Base-by-base conservation (phyloP, 2,888 invertebrate genomes). In the Tachystola acroxantha region DNA sequence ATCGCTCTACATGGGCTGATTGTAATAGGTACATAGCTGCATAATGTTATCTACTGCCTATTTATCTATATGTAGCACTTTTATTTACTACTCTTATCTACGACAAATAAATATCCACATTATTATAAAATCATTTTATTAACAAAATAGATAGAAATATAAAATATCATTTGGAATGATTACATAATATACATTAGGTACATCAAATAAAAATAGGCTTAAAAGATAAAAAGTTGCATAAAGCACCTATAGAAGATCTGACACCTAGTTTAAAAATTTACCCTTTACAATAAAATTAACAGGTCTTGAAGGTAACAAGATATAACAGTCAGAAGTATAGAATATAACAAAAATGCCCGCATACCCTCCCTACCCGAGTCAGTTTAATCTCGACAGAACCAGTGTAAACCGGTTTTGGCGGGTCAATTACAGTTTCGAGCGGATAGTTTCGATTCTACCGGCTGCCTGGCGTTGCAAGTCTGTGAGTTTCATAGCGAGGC, bases 401-500 rank as follows among this genome's bases (percentile, higher is more conserved):
- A 48, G 50, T 48, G 44, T 14, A 10, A 46, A 53, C 62, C 48
- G 46, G 53, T 55, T 48, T 11, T 3, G 34, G 6, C 25, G 29
- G 24, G 13, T 20, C 14, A 33, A 56, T 91, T 93, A 95, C 65
- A 96, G 77, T 76, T 93, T 95, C 2, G 95, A 88, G 36, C 93
- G 89, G 37, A 95, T 84, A 12, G 90, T 80, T 22, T 93, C 94
- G 56, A 95, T 94, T 59, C 93, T 91, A 26, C 89, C 88, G 2
- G 92, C 89, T 0, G 94, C 94, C 4, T 91, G 89, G 40, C 91
- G 90, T 60, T 96, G 95, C 44, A 97, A 73, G 48, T 96, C 95
- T 11, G 94, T 92, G 39, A 99, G 82, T 72, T 97, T 98, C 94
- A 98, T 94, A 1, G 98, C 98, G 28, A 98, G 82, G 0, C 96